phyloP scores from a whole-genome alignment of 2,113 vertebrate genomes.

The Paramisgurnus dabryanus region DNA sequence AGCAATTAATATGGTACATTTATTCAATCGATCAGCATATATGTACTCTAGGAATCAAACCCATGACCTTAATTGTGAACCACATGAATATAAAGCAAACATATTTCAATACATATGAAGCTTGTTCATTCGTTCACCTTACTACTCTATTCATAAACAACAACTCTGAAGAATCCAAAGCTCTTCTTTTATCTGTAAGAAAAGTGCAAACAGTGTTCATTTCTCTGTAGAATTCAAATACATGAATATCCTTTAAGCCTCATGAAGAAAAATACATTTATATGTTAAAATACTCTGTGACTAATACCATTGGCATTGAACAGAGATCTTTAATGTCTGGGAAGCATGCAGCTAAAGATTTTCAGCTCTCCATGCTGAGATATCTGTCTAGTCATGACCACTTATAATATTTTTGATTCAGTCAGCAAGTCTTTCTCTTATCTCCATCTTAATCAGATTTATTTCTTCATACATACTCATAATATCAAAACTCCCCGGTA shows the following conservation, averaged over 20 bases:
- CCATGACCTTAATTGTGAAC: too few relatives aligned
- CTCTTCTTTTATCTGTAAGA: not conserved
- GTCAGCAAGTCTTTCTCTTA: not conserved
- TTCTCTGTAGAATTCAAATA: not conserved
- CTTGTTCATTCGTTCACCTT: too few relatives aligned
- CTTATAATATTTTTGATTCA: not conserved
- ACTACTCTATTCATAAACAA: not conserved
- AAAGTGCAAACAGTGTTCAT: not conserved
- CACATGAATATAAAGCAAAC: too few relatives aligned
- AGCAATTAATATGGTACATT: too few relatives aligned
- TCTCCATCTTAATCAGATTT: constrained; percentile 4
- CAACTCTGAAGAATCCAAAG: not conserved
- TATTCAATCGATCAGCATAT: too few relatives aligned
- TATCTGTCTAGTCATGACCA: not conserved
- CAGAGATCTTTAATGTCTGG: not conserved
- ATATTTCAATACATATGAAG: too few relatives aligned
- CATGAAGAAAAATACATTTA: not conserved
- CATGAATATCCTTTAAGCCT: not conserved
- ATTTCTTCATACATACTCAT: not conserved
- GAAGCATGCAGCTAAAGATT: not conserved
- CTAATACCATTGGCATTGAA: constrained; percentile 21
- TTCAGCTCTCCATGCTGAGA: too few relatives aligned
- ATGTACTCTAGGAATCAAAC: too few relatives aligned
- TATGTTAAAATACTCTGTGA: not conserved
- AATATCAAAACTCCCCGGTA: not conserved